These are phyloP conservation scores for Pelecanus crispus DNA, from an alignment of 2,113 vertebrate genomes.

Conservation along the genomic window DNA sequence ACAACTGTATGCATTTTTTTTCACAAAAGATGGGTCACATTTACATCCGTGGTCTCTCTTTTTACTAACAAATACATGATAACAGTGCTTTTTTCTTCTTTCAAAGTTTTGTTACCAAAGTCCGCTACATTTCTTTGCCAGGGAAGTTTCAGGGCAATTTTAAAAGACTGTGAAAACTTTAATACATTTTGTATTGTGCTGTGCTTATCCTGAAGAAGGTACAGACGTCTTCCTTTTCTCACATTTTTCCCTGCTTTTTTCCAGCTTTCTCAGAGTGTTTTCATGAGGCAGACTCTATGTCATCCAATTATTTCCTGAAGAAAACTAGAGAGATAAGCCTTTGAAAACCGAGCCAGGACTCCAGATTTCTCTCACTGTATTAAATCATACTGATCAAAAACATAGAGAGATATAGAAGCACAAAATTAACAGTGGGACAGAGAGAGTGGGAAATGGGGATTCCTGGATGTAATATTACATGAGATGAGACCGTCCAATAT, in stretches of 20 bases:
- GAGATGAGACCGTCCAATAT: neutral
- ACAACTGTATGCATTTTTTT: neutral
- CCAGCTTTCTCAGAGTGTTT: conserved; percentile 34
- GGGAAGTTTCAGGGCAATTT: neutral
- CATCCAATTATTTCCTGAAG: conserved; percentile 53
- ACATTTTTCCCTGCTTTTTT: neutral
- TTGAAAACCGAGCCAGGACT: conserved; percentile 26
- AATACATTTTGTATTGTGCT: neutral
- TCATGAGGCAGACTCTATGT: conserved; percentile 37
- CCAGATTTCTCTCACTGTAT: conserved; percentile 17
- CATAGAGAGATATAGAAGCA: neutral
- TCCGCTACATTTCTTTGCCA: neutral
- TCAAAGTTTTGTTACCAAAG: neutral
- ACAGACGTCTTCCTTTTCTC: neutral
- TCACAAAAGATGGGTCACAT: neutral
- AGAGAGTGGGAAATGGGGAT: neutral
- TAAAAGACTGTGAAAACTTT: neutral
- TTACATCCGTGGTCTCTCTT: neutral
- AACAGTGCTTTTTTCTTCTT: neutral
- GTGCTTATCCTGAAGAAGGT: neutral
- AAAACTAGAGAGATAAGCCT: conserved; percentile 36
- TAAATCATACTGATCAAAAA: conserved; percentile 34
- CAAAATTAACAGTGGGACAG: neutral
- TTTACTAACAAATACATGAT: neutral
- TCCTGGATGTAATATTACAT: neutral